These are phyloP conservation scores for Drosophila willistoni DNA, from an alignment of 1,140 invertebrate genomes.

Conservation along the genomic window DNA sequence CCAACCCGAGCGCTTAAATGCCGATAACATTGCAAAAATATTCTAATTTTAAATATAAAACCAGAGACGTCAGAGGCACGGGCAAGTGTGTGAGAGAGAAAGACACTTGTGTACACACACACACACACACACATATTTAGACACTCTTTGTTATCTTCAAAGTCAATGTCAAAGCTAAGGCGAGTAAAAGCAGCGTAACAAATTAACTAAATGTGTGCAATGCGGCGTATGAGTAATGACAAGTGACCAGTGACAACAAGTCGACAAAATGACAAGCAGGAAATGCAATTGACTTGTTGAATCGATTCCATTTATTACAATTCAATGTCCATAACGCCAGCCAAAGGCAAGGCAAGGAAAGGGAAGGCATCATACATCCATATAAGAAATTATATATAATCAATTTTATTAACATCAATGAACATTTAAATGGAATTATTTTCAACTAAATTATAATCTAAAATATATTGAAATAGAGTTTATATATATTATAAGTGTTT, in stretches of 20 bases:
- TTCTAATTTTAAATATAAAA: conserved; percentile 65
- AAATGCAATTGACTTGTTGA: conserved; percentile 31
- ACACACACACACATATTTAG: conserved; percentile 7
- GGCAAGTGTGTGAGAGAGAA: background rate
- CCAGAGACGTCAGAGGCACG: conserved; percentile 8
- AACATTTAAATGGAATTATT: too few relatives aligned
- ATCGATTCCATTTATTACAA: background rate
- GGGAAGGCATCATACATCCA: too few relatives aligned
- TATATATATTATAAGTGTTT: too few relatives aligned
- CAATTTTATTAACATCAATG: too few relatives aligned
- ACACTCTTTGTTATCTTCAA: conserved; percentile 63
- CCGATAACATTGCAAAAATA: conserved; percentile 35
- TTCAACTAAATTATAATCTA: too few relatives aligned
- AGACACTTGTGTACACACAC: conserved; percentile 26
- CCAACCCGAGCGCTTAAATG: conserved; percentile 15
- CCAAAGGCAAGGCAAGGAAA: too few relatives aligned
- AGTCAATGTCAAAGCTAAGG: conserved; percentile 73
- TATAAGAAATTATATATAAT: too few relatives aligned
- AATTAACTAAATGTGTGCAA: conserved; percentile 43
- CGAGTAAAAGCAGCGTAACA: conserved; percentile 19
- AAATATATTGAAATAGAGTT: too few relatives aligned
- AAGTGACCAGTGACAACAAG: conserved; percentile 31
- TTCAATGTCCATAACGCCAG: too few relatives aligned
- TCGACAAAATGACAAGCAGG: conserved; percentile 44
- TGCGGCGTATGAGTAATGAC: conserved; percentile 64